These are phyloP conservation scores for Drosophila novamexicana DNA, from an alignment of 1,140 invertebrate species.

Conservation along the genomic window DNA sequence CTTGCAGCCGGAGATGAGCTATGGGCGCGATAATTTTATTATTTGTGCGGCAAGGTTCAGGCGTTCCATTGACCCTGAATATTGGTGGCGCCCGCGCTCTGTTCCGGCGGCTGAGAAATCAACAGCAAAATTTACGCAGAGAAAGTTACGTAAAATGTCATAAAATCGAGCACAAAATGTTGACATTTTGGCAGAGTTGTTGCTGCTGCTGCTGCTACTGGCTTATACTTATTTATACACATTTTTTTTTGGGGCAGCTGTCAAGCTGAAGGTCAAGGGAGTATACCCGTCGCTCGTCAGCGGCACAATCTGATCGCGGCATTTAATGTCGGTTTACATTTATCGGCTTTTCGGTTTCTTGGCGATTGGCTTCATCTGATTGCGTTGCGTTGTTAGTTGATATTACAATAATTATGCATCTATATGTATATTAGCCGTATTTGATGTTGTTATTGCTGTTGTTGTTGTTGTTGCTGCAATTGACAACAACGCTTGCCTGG, in stretches of 20 bases:
- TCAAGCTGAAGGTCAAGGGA: slow-evolving; percentile 71
- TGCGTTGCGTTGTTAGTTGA: slow-evolving; percentile 36
- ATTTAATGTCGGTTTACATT: slow-evolving; percentile 42
- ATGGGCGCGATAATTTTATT: slow-evolving; percentile 57
- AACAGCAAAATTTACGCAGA: slow-evolving; percentile 39
- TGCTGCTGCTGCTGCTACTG: neutral
- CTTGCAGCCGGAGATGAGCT: slow-evolving; percentile 22
- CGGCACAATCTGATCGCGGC: slow-evolving; percentile 40
- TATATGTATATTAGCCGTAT: neutral
- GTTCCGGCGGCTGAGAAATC: slow-evolving; percentile 7
- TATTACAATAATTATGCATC: slow-evolving; percentile 41
- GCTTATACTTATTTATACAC: neutral
- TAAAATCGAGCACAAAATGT: slow-evolving; percentile 62
- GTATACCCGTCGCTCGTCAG: slow-evolving; percentile 26
- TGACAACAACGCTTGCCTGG: slow-evolving; percentile 29
- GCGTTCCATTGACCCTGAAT: slow-evolving; percentile 73
- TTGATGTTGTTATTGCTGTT: neutral
- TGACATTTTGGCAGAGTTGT: slow-evolving; percentile 28
- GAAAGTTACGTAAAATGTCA: slow-evolving; percentile 73
- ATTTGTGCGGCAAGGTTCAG: slow-evolving; percentile 53
- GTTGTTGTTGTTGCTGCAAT: slow-evolving; percentile 18
- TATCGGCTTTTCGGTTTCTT: slow-evolving; percentile 16
- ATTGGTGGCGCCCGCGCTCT: neutral
- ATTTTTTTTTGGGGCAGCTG: slow-evolving; percentile 34
- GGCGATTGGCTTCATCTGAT: slow-evolving; percentile 24